Evolutionary conservation across 2,113 vertebrate genomes (phyloP), one percentile per base, ranked within the genome.

Genomic region (Mastomys coucha): DNA sequence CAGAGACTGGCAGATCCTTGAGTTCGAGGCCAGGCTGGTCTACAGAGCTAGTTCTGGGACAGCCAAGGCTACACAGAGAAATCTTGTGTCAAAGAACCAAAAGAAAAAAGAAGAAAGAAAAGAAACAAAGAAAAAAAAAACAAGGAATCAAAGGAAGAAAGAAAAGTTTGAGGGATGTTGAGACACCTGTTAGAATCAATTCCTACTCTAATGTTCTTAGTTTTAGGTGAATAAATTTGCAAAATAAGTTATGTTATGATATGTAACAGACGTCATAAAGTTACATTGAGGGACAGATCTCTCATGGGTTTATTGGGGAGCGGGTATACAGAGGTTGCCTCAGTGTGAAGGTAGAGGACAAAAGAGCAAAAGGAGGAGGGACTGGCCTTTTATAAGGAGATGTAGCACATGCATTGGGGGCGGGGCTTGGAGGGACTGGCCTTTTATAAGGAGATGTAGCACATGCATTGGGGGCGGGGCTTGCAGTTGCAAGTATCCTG

Each of bases 191-290:
- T 65, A 86, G 42, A 89, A 16, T 81, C 11, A 12, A 72, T 31
- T 1, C 31, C 1, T 82, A 73, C 39, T 73, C 81, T 31, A 88
- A 39, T n/a, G 60, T 0, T 42, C 16, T 92, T 73, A n/a, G 24
- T 82, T 63, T 20, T n/a, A 60, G 17, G 70, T 70, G 67, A 80
- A 86, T 31, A 19, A 89, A 84, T 80, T n/a, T 45, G 1, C 51
- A 91, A 96, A 78, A 78, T 9, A 91, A 89, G 45, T 87, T 93
- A 42, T 63, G 60, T 63, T 63, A 24, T 63, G 60, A 24, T 63
- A 3, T 67, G 67, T 16, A 31, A 16, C 26, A 14, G 67, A 14
- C 4, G 31, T 33, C 67, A 69, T 33, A 33, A 33, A 69, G 67
- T 69, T 28, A 16, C 31, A 36, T 36, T 33, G 31, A 69, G 67